These are phyloP conservation scores for Danio rerio DNA, from an alignment of 2,113 vertebrate species.

Conservation along the genomic window DNA sequence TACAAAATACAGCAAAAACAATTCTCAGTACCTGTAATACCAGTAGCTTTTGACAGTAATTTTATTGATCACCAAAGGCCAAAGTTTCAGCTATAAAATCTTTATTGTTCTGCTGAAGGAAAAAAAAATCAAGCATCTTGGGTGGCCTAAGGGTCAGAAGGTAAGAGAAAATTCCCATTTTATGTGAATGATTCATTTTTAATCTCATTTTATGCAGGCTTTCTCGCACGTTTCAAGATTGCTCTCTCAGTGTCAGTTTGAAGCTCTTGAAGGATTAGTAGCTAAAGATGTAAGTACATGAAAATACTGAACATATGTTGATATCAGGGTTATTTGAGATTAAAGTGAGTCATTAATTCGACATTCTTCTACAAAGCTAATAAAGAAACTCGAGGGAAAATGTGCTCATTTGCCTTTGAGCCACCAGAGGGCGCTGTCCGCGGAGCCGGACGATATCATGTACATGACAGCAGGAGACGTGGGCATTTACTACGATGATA, in stretches of 20 bases:
- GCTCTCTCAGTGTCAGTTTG: slow-evolving; percentile 86
- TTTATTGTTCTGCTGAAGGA: too few relatives aligned
- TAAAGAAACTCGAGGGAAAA: slow-evolving; percentile 86
- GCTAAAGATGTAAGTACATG: slow-evolving; percentile 85
- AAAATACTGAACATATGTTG: neutral
- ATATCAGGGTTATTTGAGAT: neutral
- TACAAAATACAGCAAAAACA: too few relatives aligned
- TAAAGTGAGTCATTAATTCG: neutral
- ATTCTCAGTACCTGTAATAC: too few relatives aligned
- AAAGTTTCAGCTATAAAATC: too few relatives aligned
- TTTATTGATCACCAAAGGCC: too few relatives aligned
- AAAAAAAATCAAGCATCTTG: too few relatives aligned
- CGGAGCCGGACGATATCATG: slow-evolving; percentile 87
- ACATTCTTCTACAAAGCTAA: slow-evolving; percentile 72
- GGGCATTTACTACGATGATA: slow-evolving; percentile 88
- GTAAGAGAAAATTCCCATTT: too few relatives aligned
- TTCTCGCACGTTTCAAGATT: slow-evolving; percentile 90
- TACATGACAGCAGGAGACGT: slow-evolving; percentile 84
- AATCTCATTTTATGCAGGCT: slow-evolving; percentile 74
- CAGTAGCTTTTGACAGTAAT: too few relatives aligned
- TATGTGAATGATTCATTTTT: too few relatives aligned
- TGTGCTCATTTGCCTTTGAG: slow-evolving; percentile 78
- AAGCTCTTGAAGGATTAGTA: slow-evolving; percentile 88
- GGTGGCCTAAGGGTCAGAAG: too few relatives aligned
- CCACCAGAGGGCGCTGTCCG: slow-evolving; percentile 85